phyloP scores from a whole-genome alignment of 2,888 invertebrate genomes.

The Apotomis betuletana region DNA sequence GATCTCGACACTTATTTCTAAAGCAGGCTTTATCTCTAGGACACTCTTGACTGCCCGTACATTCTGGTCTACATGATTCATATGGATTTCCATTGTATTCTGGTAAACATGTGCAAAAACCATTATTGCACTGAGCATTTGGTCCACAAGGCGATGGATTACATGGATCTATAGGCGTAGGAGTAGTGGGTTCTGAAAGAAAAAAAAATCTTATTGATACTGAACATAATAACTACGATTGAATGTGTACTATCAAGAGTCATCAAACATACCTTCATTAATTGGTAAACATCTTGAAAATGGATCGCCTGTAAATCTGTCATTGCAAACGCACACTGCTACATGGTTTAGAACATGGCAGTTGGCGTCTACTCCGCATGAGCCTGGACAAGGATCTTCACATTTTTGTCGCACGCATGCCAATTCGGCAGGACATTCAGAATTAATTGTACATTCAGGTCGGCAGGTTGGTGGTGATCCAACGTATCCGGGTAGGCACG shows the following conservation, averaged over 20 bases:
- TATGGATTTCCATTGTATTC: slow-evolving; percentile 89
- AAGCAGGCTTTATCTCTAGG: slow-evolving; percentile 88
- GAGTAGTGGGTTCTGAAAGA: slow-evolving; percentile 70
- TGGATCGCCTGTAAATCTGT: slow-evolving; percentile 91
- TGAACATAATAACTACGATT: too few species aligned
- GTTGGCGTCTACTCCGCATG: slow-evolving; percentile 90
- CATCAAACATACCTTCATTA: slow-evolving; percentile 66
- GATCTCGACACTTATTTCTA: slow-evolving; percentile 88
- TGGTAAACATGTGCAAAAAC: slow-evolving; percentile 86
- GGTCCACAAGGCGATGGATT: slow-evolving; percentile 89
- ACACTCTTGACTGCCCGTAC: slow-evolving; percentile 88
- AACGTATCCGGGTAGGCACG: slow-evolving; percentile 89
- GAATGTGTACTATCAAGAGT: too few species aligned
- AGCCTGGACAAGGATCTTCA: slow-evolving; percentile 91
- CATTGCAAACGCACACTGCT: slow-evolving; percentile 90
- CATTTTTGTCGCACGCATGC: slow-evolving; percentile 92
- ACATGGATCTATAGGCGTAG: slow-evolving; percentile 83
- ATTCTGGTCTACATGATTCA: slow-evolving; percentile 88
- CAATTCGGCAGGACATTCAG: slow-evolving; percentile 90
- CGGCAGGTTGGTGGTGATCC: slow-evolving; percentile 92
- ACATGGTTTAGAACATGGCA: slow-evolving; percentile 91
- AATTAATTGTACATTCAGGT: slow-evolving; percentile 91
- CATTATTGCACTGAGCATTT: slow-evolving; percentile 87
- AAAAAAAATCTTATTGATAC: neutral
- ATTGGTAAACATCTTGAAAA: slow-evolving; percentile 88